phyloP scores from a whole-genome alignment of 2,888 invertebrate genomes.

The Drosophila limbata region DNA sequence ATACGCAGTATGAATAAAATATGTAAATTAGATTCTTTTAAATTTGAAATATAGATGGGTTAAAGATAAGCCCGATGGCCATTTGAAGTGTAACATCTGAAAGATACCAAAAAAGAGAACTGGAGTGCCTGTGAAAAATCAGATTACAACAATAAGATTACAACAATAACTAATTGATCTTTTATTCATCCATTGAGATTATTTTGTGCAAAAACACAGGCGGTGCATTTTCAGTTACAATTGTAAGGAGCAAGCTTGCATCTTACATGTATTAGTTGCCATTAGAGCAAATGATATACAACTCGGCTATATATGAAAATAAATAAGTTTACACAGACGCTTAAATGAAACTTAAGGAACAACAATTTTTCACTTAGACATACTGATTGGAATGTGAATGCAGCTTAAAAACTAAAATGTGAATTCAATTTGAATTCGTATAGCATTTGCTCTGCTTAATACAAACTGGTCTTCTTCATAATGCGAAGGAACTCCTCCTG shows the following conservation, averaged over 20 bases:
- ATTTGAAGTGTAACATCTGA: too few species aligned
- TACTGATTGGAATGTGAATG: constrained; percentile 30
- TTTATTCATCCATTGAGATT: constrained; percentile 54
- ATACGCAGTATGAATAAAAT: too few species aligned
- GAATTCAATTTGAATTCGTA: constrained; percentile 38
- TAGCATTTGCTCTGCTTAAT: constrained; percentile 86
- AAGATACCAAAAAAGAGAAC: too few species aligned
- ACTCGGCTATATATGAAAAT: constrained; percentile 3
- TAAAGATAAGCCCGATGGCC: too few species aligned
- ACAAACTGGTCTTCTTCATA: constrained; percentile 98
- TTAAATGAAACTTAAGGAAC: constrained; percentile 39
- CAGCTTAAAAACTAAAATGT: constrained; percentile 27
- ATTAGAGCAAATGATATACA: constrained; percentile 30
- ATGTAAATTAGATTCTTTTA: too few species aligned
- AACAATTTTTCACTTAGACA: constrained; percentile 31
- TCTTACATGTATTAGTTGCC: constrained; percentile 24
- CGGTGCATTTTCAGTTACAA: constrained; percentile 44
- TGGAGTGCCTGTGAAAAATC: too few species aligned
- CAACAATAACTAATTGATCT: constrained; percentile 51
- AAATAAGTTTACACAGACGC: constrained; percentile 8
- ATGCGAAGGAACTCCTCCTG: constrained; percentile 97
- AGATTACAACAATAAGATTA: constrained; percentile 11
- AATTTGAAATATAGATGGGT: too few species aligned
- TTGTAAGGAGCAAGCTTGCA: constrained; percentile 34
- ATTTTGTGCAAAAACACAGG: constrained; percentile 65